Conservation (phyloP, 2,113 vertebrate species). For the Pseudorhombus dupliciocellatus region DNA sequence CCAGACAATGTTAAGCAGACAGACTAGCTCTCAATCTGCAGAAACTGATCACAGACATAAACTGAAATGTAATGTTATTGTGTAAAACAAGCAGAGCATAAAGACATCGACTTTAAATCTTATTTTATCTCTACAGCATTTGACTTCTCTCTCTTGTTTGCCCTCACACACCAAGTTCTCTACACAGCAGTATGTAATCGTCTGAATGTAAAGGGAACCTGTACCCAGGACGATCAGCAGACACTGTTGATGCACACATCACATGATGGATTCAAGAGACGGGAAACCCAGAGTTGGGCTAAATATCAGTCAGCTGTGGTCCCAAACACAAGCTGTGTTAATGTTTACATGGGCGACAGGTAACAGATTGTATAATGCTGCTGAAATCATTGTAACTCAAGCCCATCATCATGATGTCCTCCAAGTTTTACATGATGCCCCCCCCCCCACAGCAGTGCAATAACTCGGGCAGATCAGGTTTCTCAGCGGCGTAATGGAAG, state of each 20-base stretch:
- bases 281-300: not conserved
- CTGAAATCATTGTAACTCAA: conserved; percentile 2
- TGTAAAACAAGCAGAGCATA: too few species aligned
- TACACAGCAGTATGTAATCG: too few species aligned
- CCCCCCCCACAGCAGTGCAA: not conserved
- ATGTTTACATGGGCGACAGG: too few species aligned
- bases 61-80: too few species aligned
- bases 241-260: not conserved
- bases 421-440: not conserved
- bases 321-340: too few species aligned
- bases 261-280: too few species aligned
- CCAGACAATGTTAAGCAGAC: not conserved
- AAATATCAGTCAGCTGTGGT: conserved; percentile 10
- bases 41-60: too few species aligned
- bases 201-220: not conserved
- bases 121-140: too few species aligned
- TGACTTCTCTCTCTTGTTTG: too few species aligned
- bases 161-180: too few species aligned
- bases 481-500: conserved; percentile 20
- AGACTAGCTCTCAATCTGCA: not conserved
- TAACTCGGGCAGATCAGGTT: conserved; percentile 14
- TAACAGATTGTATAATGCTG: not conserved
- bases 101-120: too few species aligned
- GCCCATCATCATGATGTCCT: not conserved
- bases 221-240: not conserved